Evolutionary conservation across 2,797 vertebrate species (phyloP).

Genomic region (Sebastes iracundus): DNA sequence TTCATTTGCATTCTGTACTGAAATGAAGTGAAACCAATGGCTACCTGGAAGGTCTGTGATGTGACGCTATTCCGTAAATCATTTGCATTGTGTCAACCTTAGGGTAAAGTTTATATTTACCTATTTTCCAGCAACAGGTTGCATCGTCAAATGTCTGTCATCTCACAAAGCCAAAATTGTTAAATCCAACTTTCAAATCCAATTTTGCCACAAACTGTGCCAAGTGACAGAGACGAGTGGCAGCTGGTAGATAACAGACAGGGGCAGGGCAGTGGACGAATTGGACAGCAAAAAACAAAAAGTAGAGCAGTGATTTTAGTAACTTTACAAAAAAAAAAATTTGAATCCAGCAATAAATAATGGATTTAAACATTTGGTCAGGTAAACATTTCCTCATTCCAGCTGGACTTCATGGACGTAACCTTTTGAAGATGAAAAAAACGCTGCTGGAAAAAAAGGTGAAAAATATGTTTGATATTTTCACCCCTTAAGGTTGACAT

Average conservation of each 20-base stretch:
- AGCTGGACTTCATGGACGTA: not conserved
- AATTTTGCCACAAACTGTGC: not conserved
- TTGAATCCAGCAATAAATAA: not conserved
- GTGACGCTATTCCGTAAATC: not conserved
- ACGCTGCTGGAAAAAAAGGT: constrained; percentile 1
- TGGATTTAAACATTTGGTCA: not conserved
- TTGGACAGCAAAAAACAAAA: not conserved
- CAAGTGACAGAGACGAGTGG: not conserved
- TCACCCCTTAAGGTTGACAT: constrained; percentile 3
- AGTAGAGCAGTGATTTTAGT: not conserved
- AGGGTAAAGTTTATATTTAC: not conserved
- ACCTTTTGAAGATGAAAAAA: constrained; percentile 54
- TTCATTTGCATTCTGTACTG: not conserved
- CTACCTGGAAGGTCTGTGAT: not conserved
- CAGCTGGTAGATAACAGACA: not conserved
- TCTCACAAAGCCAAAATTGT: not conserved
- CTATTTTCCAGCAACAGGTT: not conserved
- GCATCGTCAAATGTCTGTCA: not conserved
- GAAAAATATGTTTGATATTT: not conserved
- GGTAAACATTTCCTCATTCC: constrained; percentile 6
- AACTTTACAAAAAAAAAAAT: not conserved
- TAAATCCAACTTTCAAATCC: not conserved
- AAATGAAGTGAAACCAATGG: not conserved
- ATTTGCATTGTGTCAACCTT: not conserved
- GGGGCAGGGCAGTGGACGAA: not conserved